Conservation (phyloP, 2,888 invertebrate species). For the Aleiodes leptofemur region DNA sequence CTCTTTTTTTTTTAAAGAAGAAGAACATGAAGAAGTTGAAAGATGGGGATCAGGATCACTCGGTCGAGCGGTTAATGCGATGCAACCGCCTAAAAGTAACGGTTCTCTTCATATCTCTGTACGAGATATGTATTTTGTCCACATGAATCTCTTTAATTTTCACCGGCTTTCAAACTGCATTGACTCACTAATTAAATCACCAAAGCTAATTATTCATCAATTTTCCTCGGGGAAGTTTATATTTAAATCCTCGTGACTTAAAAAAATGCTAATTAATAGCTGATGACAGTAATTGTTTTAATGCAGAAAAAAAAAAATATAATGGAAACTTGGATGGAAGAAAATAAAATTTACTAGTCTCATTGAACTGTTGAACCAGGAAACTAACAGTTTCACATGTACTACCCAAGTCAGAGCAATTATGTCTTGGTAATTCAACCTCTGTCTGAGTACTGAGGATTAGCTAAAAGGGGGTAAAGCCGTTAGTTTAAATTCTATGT, state of each 20-base stretch:
- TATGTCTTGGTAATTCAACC: constrained; percentile 24
- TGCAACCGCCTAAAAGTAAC: constrained; percentile 60
- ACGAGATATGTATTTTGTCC: constrained; percentile 34
- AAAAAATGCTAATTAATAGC: no score
- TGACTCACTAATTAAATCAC: no score
- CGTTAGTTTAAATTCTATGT: constrained; percentile 30
- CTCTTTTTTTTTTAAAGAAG: neutral
- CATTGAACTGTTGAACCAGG: constrained; percentile 34
- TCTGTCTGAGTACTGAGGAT: constrained; percentile 21
- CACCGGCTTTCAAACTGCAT: no score
- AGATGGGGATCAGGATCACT: constrained; percentile 70
- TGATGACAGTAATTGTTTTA: constrained; percentile 3
- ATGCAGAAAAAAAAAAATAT: neutral
- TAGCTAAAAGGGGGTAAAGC: constrained; percentile 3
- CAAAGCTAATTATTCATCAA: no score
- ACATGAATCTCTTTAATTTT: no score
- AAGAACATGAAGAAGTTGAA: constrained; percentile 55
- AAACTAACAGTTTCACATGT: constrained; percentile 32
- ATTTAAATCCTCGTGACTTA: no score
- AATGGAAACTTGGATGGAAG: constrained; percentile 7
- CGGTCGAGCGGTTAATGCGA: constrained; percentile 73
- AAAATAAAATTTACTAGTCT: neutral
- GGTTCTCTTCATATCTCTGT: constrained; percentile 38
- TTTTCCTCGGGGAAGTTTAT: no score
- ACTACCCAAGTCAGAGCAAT: constrained; percentile 24